These are phyloP conservation scores for Motacilla alba DNA, from an alignment of 2,113 vertebrate species.

Conservation along the genomic window DNA sequence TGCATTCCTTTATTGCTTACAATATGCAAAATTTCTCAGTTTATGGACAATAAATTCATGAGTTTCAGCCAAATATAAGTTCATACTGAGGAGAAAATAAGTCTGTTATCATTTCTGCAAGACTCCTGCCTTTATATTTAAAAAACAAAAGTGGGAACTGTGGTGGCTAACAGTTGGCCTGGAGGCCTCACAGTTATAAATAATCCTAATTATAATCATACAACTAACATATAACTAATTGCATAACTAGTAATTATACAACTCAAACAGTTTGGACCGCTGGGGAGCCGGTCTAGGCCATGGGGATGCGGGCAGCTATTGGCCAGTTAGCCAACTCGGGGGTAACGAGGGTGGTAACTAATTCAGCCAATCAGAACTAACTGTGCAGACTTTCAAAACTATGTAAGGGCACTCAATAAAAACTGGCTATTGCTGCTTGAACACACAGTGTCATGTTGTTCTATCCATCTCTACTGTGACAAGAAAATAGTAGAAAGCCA, in stretches of 20 bases:
- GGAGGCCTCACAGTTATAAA: neutral
- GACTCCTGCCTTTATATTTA: too few relatives aligned
- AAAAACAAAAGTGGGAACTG: too few relatives aligned
- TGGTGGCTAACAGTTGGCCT: neutral
- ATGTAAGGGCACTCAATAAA: neutral
- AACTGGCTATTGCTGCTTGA: too few relatives aligned
- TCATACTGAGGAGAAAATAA: neutral
- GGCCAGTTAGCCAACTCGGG: neutral
- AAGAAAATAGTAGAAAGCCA: neutral
- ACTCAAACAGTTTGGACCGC: neutral
- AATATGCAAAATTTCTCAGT: neutral
- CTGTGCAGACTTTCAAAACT: neutral
- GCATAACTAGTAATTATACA: neutral
- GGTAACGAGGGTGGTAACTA: too few relatives aligned
- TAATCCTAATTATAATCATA: neutral
- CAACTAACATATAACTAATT: neutral
- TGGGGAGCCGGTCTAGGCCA: neutral
- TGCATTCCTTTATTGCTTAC: neutral
- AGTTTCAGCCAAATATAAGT: neutral
- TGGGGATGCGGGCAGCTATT: neutral
- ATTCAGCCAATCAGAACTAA: neutral
- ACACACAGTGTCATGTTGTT: neutral
- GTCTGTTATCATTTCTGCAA: too few relatives aligned
- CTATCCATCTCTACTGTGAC: too few relatives aligned
- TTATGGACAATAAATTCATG: neutral